Percentiles rank a stretch among this genome's conserved stretches.
Evolutionary conservation across 2,113 vertebrate genomes (phyloP).

Genomic region (Solea senegalensis): DNA sequence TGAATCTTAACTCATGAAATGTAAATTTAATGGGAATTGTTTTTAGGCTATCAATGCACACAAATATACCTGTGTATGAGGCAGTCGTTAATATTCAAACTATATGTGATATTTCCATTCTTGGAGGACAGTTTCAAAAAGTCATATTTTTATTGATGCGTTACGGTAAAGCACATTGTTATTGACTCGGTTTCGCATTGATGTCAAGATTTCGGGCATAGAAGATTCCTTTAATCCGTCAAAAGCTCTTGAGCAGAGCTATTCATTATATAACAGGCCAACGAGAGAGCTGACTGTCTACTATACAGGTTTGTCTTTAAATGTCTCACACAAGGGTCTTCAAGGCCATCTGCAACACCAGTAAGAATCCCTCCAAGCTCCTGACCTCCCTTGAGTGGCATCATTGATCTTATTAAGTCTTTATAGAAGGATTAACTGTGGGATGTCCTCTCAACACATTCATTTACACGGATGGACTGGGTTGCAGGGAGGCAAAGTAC

Average conservation of each 20-base stretch:
- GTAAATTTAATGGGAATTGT: constrained; percentile 20
- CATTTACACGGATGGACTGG: constrained; percentile 46
- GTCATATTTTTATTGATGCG: background rate
- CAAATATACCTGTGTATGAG: constrained; percentile 26
- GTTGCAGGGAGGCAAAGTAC: constrained; percentile 56
- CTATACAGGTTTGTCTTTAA: constrained; percentile 8
- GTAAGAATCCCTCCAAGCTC: constrained; percentile 34
- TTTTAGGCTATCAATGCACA: constrained; percentile 29
- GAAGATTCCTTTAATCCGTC: constrained; percentile 8
- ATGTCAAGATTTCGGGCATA: background rate
- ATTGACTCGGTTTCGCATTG: background rate
- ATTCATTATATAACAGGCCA: constrained; percentile 20
- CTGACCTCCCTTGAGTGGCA: constrained; percentile 52
- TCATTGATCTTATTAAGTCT: constrained; percentile 72
- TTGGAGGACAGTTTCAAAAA: constrained; percentile 5
- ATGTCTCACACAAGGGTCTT: constrained; percentile 35
- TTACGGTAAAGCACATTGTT: background rate
- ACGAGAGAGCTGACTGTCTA: constrained; percentile 16
- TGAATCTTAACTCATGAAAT: constrained; percentile 40
- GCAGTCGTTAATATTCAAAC: constrained; percentile 37
- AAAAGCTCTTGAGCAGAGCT: constrained; percentile 30
- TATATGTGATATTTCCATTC: constrained; percentile 23
- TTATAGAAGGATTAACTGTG: constrained; percentile 67
- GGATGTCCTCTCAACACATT: constrained; percentile 47
- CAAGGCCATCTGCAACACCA: constrained; percentile 48